phyloP scores from a whole-genome alignment of 2,797 vertebrate genomes.

The Buceros bicornis region DNA sequence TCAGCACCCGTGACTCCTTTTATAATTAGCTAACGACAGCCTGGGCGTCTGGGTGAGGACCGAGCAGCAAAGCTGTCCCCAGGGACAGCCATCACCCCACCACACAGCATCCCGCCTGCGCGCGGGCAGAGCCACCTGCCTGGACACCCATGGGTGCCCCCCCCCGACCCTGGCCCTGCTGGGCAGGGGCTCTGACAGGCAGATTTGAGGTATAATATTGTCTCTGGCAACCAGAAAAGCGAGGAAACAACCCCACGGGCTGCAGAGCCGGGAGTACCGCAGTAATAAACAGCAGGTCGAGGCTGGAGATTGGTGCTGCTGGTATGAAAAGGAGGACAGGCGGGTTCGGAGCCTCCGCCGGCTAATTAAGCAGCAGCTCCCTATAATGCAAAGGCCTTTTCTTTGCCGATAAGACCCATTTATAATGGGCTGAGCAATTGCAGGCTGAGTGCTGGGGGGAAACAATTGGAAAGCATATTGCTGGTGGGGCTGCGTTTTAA shows the following conservation, averaged over 20 bases:
- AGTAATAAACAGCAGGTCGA: conserved; percentile 65
- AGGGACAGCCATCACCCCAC: neutral
- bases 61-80: neutral
- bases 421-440: conserved; percentile 56
- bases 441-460: conserved; percentile 63
- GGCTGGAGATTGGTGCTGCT: conserved; percentile 57
- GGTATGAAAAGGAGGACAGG: conserved; percentile 59
- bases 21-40: neutral
- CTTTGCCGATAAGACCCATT: conserved; percentile 65
- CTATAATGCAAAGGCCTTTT: conserved; percentile 66
- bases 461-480: conserved; percentile 67
- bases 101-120: neutral
- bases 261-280: conserved; percentile 50
- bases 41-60: rapidly evolving
- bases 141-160: neutral
- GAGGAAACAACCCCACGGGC: neutral
- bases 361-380: conserved; percentile 73
- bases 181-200: rapidly evolving
- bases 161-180: neutral
- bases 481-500: conserved; percentile 66
- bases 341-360: conserved; percentile 40
- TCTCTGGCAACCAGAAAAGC: neutral
- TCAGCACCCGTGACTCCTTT: neutral
- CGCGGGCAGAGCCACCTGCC: neutral
- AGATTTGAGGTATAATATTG: neutral